Conservation (phyloP, 2,888 invertebrate genomes). For the Diarsia brunnea region DNA sequence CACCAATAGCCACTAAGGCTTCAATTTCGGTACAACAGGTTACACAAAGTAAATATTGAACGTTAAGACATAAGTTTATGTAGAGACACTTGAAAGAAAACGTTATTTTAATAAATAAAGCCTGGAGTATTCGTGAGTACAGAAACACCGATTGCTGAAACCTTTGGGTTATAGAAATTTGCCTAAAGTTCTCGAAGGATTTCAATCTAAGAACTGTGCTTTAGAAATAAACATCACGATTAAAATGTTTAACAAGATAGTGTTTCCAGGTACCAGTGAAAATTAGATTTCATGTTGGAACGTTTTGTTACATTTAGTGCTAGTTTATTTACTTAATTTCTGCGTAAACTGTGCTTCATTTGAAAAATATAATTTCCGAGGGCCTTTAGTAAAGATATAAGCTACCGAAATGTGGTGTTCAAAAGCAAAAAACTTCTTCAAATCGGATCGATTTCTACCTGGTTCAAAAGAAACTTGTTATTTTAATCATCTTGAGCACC, state of each 20-base stretch:
- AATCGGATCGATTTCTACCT: background rate
- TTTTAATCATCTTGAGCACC: background rate
- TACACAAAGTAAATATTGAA: too few species aligned
- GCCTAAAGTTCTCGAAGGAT: constrained; percentile 39
- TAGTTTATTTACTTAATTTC: background rate
- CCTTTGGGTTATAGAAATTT: constrained; percentile 61
- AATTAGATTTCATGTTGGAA: background rate
- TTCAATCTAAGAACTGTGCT: constrained; percentile 31
- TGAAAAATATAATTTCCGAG: background rate
- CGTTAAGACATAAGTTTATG: background rate
- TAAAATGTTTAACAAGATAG: background rate
- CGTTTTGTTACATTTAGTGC: background rate
- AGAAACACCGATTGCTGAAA: constrained; percentile 42
- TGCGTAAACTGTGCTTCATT: background rate
- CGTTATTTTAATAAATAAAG: constrained; percentile 16
- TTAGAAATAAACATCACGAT: constrained; percentile 11
- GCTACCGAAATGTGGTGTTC: background rate
- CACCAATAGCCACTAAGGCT: too few species aligned
- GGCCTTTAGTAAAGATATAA: background rate
- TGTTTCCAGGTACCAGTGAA: too few species aligned
- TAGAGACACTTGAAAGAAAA: constrained; percentile 11
- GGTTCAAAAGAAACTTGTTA: background rate
- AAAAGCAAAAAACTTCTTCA: background rate
- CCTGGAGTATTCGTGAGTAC: constrained; percentile 17
- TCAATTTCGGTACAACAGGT: too few species aligned